Evolutionary conservation across 2,797 vertebrate genomes (phyloP).

Genomic region (Lutjanus campechanus): DNA sequence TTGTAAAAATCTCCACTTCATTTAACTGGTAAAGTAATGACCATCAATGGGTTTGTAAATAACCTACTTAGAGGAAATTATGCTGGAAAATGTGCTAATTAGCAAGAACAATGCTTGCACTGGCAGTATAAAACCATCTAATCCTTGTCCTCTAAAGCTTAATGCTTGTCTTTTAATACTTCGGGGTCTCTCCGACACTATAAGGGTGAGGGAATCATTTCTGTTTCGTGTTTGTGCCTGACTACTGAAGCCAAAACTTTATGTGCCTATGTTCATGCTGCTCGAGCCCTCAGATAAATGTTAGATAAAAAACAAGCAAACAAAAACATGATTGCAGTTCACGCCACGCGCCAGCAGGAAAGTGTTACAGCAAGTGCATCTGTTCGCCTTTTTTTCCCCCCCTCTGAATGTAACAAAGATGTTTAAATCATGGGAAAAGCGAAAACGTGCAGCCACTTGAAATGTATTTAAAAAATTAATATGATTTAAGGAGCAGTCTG

Average conservation of each 20-base stretch:
- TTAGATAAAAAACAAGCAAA: slow-evolving; percentile 22
- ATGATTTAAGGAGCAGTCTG: not conserved
- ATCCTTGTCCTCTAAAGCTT: slow-evolving; percentile 59
- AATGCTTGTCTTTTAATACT: slow-evolving; percentile 43
- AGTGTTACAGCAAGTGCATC: slow-evolving; percentile 20
- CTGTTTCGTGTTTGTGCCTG: slow-evolving; percentile 24
- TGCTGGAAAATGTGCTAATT: slow-evolving; percentile 68
- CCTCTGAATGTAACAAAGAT: slow-evolving; percentile 15
- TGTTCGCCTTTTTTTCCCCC: slow-evolving; percentile 4
- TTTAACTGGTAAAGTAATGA: slow-evolving; percentile 59
- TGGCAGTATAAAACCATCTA: slow-evolving; percentile 51
- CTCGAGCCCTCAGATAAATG: slow-evolving; percentile 6
- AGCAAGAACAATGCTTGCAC: slow-evolving; percentile 58
- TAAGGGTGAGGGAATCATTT: slow-evolving; percentile 35
- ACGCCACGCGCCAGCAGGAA: slow-evolving; percentile 2
- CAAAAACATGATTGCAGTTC: slow-evolving; percentile 10
- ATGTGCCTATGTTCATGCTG: slow-evolving; percentile 1
- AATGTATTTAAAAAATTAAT: slow-evolving; percentile 25
- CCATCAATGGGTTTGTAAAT: slow-evolving; percentile 68
- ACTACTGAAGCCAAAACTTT: slow-evolving; percentile 19
- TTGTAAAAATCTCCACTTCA: slow-evolving; percentile 51
- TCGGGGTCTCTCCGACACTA: slow-evolving; percentile 27
- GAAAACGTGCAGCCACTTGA: slow-evolving; percentile 21
- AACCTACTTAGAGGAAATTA: slow-evolving; percentile 67
- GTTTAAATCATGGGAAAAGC: slow-evolving; percentile 23